Conservation (phyloP, 2,797 vertebrate genomes). For the Eidolon dupreanum region DNA sequence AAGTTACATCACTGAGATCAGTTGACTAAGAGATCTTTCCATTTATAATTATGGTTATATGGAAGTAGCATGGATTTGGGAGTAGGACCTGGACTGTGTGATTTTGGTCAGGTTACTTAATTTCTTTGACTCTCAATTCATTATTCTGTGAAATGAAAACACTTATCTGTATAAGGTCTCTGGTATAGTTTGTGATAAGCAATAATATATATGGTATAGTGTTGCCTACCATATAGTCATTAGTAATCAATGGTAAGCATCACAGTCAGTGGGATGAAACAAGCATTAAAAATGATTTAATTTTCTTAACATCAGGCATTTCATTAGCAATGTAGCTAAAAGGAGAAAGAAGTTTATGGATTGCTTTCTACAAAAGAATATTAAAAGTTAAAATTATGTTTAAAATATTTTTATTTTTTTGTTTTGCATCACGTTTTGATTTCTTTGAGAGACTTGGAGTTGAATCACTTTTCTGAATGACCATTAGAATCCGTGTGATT, state of each 20-base stretch:
- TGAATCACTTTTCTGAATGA: slow-evolving; percentile 2
- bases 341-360: background rate
- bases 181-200: slow-evolving; percentile 7
- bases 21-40: background rate
- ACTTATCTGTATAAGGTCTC: background rate
- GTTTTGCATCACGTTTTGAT: slow-evolving; percentile 8
- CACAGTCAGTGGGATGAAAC: background rate
- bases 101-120: background rate
- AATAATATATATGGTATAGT: background rate
- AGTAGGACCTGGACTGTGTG: background rate
- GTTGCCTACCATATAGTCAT: background rate
- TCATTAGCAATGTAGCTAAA: background rate
- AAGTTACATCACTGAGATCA: background rate
- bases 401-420: background rate
- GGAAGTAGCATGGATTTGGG: background rate
- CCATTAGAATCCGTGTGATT: background rate
- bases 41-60: background rate
- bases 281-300: background rate
- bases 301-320: slow-evolving; percentile 7
- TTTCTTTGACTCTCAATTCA: slow-evolving; percentile 12
- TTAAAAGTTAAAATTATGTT: slow-evolving; percentile 1
- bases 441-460: background rate
- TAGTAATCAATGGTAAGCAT: background rate
- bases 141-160: slow-evolving; percentile 33
- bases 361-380: slow-evolving; percentile 41